Evolutionary conservation across 2,113 vertebrate genomes (phyloP).

Genomic region (Rhynchomys soricoides): DNA sequence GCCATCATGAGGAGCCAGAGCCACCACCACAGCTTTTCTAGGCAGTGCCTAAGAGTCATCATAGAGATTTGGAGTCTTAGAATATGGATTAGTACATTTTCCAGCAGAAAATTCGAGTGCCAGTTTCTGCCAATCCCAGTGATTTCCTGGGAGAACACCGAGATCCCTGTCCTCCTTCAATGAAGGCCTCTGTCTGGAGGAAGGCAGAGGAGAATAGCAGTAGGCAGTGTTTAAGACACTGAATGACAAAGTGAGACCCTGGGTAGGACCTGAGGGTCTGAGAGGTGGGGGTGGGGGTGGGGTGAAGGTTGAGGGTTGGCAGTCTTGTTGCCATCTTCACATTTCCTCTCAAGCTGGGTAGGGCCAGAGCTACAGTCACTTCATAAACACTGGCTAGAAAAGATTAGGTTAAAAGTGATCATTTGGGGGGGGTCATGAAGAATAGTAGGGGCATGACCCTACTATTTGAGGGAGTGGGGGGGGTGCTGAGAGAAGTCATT

Average conservation of each 20-base stretch:
- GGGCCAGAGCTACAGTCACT: background rate
- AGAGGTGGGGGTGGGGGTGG: background rate
- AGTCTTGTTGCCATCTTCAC: accelerated
- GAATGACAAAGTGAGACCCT: background rate
- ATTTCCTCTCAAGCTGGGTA: too few species aligned
- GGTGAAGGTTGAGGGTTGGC: background rate
- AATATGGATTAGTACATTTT: background rate
- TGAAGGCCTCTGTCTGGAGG: background rate
- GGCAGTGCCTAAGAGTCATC: background rate
- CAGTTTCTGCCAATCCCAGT: background rate
- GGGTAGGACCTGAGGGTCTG: background rate
- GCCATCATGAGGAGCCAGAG: background rate
- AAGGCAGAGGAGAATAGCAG: background rate
- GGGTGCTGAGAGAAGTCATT: background rate
- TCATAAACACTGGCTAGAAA: background rate
- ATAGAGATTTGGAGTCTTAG: background rate
- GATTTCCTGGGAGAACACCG: background rate
- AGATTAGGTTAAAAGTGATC: background rate
- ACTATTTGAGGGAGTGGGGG: background rate
- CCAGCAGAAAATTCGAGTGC: background rate
- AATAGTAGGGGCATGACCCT: too few species aligned
- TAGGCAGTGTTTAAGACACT: background rate
- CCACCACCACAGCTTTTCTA: background rate
- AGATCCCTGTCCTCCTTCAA: background rate
- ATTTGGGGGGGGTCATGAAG: background rate